Conservation (phyloP, 2,888 invertebrate species). For the Folsomia candida region DNA sequence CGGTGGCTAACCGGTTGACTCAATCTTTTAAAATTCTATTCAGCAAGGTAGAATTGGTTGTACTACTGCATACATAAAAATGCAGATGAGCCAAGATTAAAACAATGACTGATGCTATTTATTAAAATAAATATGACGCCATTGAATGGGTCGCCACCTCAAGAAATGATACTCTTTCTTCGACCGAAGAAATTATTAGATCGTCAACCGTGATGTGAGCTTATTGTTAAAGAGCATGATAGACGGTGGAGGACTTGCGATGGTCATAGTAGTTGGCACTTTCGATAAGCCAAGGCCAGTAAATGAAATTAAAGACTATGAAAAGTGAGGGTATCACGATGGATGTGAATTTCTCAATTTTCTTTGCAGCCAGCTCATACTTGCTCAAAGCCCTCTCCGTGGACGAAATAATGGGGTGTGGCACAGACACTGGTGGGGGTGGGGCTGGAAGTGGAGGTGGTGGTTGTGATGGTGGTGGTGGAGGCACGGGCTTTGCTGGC, state of each 20-base stretch:
- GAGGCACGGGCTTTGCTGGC: background rate
- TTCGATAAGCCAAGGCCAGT: conserved; percentile 50
- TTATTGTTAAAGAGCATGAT: conserved; percentile 31
- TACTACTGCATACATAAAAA: too few relatives aligned
- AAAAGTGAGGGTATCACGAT: conserved; percentile 48
- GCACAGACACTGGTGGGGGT: conserved; percentile 12
- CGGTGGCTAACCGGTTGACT: too few relatives aligned
- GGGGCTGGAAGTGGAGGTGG: conserved; percentile 20
- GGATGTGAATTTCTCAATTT: conserved; percentile 48
- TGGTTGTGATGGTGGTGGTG: conserved; percentile 5
- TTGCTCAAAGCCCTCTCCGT: conserved; percentile 38
- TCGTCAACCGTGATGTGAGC: too few relatives aligned
- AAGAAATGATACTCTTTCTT: too few relatives aligned
- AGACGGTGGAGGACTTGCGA: conserved; percentile 33
- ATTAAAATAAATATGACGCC: too few relatives aligned
- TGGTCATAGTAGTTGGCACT: conserved; percentile 43
- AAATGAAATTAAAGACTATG: conserved; percentile 48
- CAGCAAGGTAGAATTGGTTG: too few relatives aligned
- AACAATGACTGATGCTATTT: too few relatives aligned
- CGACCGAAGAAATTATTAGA: too few relatives aligned
- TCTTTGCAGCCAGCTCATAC: conserved; percentile 46
- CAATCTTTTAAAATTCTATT: too few relatives aligned
- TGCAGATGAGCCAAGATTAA: too few relatives aligned
- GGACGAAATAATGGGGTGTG: conserved; percentile 9
- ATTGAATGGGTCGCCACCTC: too few relatives aligned